A percentile compares a stretch with the other conserved stretches of the same genome.
phyloP scores from a whole-genome alignment of 1,140 invertebrate species.

The Sinella curviseta region DNA sequence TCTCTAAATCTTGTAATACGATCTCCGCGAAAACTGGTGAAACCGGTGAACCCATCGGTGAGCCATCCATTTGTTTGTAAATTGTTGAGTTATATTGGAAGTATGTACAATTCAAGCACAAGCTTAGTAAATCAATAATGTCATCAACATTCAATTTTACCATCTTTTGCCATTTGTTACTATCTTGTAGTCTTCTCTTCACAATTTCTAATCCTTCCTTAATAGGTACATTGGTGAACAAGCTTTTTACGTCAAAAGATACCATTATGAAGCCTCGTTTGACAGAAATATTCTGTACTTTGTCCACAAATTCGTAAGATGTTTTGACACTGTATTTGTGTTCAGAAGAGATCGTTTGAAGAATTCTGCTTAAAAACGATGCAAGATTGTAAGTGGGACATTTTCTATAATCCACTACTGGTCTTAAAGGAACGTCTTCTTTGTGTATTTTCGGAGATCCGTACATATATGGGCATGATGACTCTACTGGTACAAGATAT shows the following conservation, averaged over 20 bases:
- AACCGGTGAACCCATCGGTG: slow-evolving; percentile 41
- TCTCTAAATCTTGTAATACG: slow-evolving; percentile 35
- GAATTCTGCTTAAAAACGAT: slow-evolving; percentile 43
- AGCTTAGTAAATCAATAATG: slow-evolving; percentile 32
- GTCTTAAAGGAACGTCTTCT: slow-evolving; percentile 42
- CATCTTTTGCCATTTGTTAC: neutral
- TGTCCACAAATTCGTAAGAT: slow-evolving; percentile 36
- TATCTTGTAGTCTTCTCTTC: neutral
- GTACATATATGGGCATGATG: slow-evolving; percentile 35
- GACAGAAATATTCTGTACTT: slow-evolving; percentile 2
- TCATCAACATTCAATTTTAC: neutral
- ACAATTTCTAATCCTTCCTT: neutral
- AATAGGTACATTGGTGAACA: slow-evolving; percentile 35
- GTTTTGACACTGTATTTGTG: slow-evolving; percentile 7
- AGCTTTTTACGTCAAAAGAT: slow-evolving; percentile 31
- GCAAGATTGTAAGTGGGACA: slow-evolving; percentile 46
- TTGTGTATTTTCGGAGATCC: slow-evolving; percentile 51
- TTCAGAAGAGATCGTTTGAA: slow-evolving; percentile 13
- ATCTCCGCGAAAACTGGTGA: slow-evolving; percentile 34
- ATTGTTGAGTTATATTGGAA: slow-evolving; percentile 32
- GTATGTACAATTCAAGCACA: slow-evolving; percentile 35
- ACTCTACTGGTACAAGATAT: slow-evolving; percentile 28
- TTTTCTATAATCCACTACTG: slow-evolving; percentile 47
- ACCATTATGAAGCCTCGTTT: slow-evolving; percentile 20
- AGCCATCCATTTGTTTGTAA: slow-evolving; percentile 38